These are phyloP conservation scores for Nylanderia fulva DNA, from an alignment of 1,140 invertebrate genomes.

Conservation along the genomic window DNA sequence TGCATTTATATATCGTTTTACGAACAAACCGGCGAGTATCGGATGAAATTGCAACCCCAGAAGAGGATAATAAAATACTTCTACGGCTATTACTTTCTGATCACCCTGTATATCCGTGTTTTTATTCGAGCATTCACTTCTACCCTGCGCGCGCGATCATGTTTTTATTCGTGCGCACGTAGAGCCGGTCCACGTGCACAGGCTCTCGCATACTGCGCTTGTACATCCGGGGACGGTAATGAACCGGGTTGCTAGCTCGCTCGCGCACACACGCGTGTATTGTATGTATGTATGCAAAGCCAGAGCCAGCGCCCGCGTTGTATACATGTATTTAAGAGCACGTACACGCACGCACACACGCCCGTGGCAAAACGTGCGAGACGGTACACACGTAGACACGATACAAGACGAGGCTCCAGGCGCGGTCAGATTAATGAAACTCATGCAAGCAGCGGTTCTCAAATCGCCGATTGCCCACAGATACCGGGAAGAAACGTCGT, in stretches of 20 bases:
- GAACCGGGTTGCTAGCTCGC: slow-evolving; percentile 42
- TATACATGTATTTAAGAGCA: background rate
- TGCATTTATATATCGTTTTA: background rate
- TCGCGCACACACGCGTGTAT: background rate
- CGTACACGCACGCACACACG: slow-evolving; percentile 10
- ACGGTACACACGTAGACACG: slow-evolving; percentile 70
- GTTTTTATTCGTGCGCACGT: slow-evolving; percentile 54
- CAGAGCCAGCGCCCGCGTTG: background rate
- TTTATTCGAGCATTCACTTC: slow-evolving; percentile 53
- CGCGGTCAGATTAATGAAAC: slow-evolving; percentile 82
- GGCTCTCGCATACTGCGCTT: slow-evolving; percentile 32
- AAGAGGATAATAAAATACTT: background rate
- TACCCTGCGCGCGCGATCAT: slow-evolving; percentile 30
- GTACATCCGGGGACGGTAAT: slow-evolving; percentile 49
- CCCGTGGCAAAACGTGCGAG: slow-evolving; percentile 64
- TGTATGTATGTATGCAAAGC: no score
- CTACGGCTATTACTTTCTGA: slow-evolving; percentile 51
- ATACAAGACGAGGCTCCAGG: slow-evolving; percentile 74
- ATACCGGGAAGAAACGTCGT: background rate
- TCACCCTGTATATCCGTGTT: slow-evolving; percentile 54
- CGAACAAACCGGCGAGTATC: background rate
- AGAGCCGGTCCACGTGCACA: slow-evolving; percentile 51
- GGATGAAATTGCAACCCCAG: background rate
- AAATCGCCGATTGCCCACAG: slow-evolving; percentile 28
- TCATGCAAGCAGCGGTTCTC: slow-evolving; percentile 77